Percentiles rank a stretch among this genome's conserved stretches.
Conservation (phyloP, 1,140 invertebrate genomes). For the Aphaenogaster ashmeadi region DNA sequence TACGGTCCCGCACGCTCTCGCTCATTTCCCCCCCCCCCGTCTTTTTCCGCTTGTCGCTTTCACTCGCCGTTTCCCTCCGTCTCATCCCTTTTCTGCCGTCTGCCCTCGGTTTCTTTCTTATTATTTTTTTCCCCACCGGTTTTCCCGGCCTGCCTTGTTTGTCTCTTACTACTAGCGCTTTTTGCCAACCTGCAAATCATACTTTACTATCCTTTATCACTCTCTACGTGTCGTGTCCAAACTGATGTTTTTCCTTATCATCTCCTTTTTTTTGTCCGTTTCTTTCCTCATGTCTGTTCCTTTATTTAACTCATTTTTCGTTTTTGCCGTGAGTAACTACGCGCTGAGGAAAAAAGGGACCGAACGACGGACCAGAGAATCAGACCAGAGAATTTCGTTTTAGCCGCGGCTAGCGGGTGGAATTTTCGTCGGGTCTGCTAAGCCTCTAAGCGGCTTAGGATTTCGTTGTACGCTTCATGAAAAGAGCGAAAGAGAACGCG, state of each 20-base stretch:
- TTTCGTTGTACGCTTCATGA: constrained; percentile 77
- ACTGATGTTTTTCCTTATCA: background rate
- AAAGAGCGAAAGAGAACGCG: constrained; percentile 51
- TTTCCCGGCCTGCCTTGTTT: constrained; percentile 8
- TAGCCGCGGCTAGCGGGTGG: constrained; percentile 67
- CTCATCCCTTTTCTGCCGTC: background rate
- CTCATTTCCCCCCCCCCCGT: background rate
- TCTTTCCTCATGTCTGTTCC: background rate
- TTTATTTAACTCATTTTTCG: constrained; percentile 16
- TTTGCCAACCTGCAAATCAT: constrained; percentile 12
- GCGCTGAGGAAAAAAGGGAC: background rate
- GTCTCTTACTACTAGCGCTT: constrained; percentile 29
- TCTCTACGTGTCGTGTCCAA: background rate
- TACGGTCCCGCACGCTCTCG: background rate
- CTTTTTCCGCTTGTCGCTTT: constrained; percentile 6
- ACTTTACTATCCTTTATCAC: background rate
- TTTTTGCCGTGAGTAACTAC: constrained; percentile 21
- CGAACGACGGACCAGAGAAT: constrained; percentile 30
- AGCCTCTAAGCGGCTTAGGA: constrained; percentile 85
- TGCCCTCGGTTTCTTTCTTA: constrained; percentile 14
- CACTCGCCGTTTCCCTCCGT: background rate
- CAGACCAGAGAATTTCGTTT: constrained; percentile 59
- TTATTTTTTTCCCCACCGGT: constrained; percentile 9
- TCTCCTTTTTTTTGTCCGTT: background rate
- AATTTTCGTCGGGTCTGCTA: constrained; percentile 84